phyloP scores from a whole-genome alignment of 2,888 invertebrate genomes.

The Leptopilina drosophilae region DNA sequence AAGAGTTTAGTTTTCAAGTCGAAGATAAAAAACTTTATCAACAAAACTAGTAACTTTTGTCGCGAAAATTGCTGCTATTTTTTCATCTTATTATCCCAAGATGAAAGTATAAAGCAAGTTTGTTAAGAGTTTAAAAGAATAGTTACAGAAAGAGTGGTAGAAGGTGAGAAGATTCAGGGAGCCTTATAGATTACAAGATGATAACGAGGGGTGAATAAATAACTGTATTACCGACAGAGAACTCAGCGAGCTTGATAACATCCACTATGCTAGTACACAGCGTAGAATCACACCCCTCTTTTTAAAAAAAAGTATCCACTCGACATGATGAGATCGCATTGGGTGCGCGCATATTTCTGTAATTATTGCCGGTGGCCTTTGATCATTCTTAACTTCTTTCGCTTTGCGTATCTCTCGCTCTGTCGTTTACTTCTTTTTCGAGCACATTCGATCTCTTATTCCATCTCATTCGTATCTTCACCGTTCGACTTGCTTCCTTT shows the following conservation, averaged over 20 bases:
- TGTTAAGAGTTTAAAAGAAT: constrained; percentile 9
- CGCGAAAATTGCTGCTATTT: not conserved
- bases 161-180: constrained; percentile 27
- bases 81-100: not conserved
- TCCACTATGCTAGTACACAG: constrained; percentile 55
- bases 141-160: not conserved
- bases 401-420: constrained; percentile 53
- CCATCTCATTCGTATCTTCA: constrained; percentile 38
- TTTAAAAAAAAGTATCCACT: constrained; percentile 58
- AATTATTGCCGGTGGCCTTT: constrained; percentile 76
- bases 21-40: too few relatives aligned
- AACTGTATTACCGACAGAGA: constrained; percentile 72
- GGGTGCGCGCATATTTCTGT: constrained; percentile 74
- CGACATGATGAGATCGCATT: constrained; percentile 65
- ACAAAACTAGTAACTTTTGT: too few relatives aligned
- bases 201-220: constrained; percentile 71
- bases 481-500: constrained; percentile 30
- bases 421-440: constrained; percentile 50
- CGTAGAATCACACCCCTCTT: constrained; percentile 60
- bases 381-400: constrained; percentile 69
- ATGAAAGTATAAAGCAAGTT: constrained; percentile 7
- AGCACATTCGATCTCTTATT: constrained; percentile 43
- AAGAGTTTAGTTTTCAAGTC: too few relatives aligned
- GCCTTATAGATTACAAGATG: constrained; percentile 56
- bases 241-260: constrained; percentile 63